These are phyloP conservation scores for Dolichopus griseipennis DNA, from an alignment of 2,888 invertebrate species.

Conservation along the genomic window DNA sequence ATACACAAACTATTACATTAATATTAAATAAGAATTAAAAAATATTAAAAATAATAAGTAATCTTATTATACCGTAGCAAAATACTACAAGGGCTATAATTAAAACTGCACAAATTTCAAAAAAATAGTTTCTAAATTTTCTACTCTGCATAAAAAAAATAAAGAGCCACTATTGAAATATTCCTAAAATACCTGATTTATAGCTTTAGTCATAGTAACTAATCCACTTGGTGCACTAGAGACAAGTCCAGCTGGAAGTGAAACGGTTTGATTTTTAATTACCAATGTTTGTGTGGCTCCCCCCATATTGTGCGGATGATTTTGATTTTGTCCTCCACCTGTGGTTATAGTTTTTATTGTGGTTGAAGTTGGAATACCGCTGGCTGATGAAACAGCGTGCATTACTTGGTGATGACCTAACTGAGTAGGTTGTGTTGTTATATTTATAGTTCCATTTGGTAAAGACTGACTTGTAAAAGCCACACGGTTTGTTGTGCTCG, in stretches of 20 bases:
- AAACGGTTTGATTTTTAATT: constrained; percentile 45
- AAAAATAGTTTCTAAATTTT: neutral
- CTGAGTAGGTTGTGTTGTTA: constrained; percentile 41
- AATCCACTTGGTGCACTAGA: constrained; percentile 52
- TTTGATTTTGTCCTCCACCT: constrained; percentile 28
- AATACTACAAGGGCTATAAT: too few species aligned
- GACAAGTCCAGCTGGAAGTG: constrained; percentile 47
- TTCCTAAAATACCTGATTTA: constrained; percentile 39
- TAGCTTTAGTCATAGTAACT: constrained; percentile 54
- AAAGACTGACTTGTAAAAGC: constrained; percentile 56
- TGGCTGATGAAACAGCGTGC: constrained; percentile 45
- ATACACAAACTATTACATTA: too few species aligned
- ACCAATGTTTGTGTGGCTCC: constrained; percentile 44
- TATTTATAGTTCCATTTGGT: constrained; percentile 62
- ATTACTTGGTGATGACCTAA: constrained; percentile 30
- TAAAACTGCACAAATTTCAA: neutral
- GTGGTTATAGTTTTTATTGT: constrained; percentile 42
- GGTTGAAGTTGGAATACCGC: constrained; percentile 45
- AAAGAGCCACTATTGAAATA: neutral
- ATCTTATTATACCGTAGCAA: too few species aligned
- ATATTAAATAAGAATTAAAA: too few species aligned
- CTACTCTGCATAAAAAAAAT: neutral
- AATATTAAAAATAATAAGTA: too few species aligned
- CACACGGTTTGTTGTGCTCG: constrained; percentile 47
- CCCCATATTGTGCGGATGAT: constrained; percentile 28